Conservation (phyloP, 2,888 invertebrate species). For the Caenorhabditis panamensis region DNA sequence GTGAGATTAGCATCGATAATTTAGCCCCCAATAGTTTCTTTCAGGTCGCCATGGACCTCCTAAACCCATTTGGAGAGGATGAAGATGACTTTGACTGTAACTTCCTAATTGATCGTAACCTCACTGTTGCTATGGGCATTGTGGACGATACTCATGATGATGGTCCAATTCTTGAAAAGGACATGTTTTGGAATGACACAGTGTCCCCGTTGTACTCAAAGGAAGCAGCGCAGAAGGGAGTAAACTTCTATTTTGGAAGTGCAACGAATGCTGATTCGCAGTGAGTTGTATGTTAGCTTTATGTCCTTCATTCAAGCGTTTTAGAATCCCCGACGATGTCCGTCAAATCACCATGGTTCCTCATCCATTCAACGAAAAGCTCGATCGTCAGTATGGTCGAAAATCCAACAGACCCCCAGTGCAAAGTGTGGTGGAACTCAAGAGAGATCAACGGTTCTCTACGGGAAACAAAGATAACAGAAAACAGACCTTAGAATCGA, state of each 20-base stretch:
- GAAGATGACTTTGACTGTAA: conserved; percentile 71
- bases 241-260: conserved; percentile 69
- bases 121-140: conserved; percentile 65
- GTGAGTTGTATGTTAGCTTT: too few relatives aligned
- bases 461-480: conserved; percentile 49
- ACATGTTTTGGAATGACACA: conserved; percentile 69
- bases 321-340: conserved; percentile 61
- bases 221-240: conserved; percentile 60
- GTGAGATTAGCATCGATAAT: conserved; percentile 16
- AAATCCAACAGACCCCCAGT: conserved; percentile 41
- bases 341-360: conserved; percentile 66
- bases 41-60: conserved; percentile 67
- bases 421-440: conserved; percentile 57
- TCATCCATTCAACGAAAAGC: conserved; percentile 67
- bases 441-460: conserved; percentile 48
- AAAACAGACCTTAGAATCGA: conserved; percentile 39
- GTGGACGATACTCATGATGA: conserved; percentile 65
- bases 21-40: too few relatives aligned
- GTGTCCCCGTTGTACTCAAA: conserved; percentile 68
- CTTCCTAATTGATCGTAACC: conserved; percentile 66
- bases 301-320: too few relatives aligned
- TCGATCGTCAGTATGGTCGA: conserved; percentile 54
- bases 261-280: conserved; percentile 62
- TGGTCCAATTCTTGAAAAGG: conserved; percentile 62
- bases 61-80: conserved; percentile 70